Base-by-base conservation (phyloP, 2,113 vertebrate species). In the Ailurus styani region DNA sequence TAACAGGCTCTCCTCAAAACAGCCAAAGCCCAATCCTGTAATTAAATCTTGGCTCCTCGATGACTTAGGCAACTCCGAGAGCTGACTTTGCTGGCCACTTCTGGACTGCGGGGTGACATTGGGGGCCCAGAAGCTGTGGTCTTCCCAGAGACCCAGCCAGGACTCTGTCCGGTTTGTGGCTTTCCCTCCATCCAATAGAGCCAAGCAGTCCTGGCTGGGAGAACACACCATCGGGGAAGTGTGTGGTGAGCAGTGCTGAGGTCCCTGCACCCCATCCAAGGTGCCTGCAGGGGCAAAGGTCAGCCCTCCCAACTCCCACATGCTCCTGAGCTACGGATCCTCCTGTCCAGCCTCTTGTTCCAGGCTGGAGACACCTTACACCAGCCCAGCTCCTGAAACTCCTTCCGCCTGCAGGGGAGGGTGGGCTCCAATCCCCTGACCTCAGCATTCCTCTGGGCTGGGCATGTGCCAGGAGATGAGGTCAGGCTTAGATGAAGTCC, bases 21-120 rank as follows among this genome's bases (percentile, higher is more conserved):
- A 85, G 94, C 68, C 87, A 78, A 83, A 75, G 55, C 68, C 82
- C 62, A 10, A 25, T 62, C 72, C 96, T 97, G 11, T 96, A 86
- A 97, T 98, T 97, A 97, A 57, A 66, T 81, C 87, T 91, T 31
- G 11, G n/a, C 83, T 87, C 31, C 0, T 17, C 7, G n/a, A 66
- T 98, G 70, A 95, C 90, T 95, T 54, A 73, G 77, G 20, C 54
- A 75, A 42, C 54, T 73, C 37, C 0, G 6, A 77, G 84, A 78
- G 37, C 52, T 1, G 0, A 91, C 29, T 42, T 60, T 47, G 18
- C 60, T 21, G 87, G 86, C 40, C 50, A 2, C 13, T 23, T 87
- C 78, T 55, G 91, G 78, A 89, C 87, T 37, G 52, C 55, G 54
- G 62, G 55, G 37, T 93, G 47, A 47, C 12, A 81, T 21, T 18